Base-by-base conservation (phyloP, 2,113 vertebrate genomes). In the Carassius gibelio region DNA sequence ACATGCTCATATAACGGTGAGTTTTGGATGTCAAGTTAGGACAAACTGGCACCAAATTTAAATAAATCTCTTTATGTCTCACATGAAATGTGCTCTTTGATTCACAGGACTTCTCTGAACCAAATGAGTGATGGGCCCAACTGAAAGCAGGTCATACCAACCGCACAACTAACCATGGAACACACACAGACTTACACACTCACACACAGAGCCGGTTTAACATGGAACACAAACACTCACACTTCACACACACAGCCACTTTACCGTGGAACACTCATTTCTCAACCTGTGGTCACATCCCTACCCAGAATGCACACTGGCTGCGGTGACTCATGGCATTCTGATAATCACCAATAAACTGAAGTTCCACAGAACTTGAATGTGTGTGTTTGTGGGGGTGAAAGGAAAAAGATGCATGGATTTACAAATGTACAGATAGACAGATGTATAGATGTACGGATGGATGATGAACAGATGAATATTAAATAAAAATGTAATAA, bases 111-210 rank as follows among this genome's bases (percentile, higher is more conserved):
- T 72, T 68, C 38, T 30, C 90, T 89, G 91, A 93, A 91, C 91
- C 89, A 93, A 91, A 92, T 87, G 92, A 90, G 86, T 75, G 85
- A 89, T 85, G 90, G 91, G 75, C 26, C 69, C 75, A 89, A 80
- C 72, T 87, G 91, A 93, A 95, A 94, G 84, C 88, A 94, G 94
- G 93, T 93, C 91, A 92, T 78, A 66, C 84, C 87, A 74, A 85
- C 89, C 48, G 42, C 78, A 89, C 72, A 34, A 61, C 83, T 84
- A 87, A 89, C 86, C 86, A 84, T 89, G 88, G 88, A 87, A 81
- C 75, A 89, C 34, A n/a, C 42, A 89, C 9, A 71, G 13, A 81
- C 75, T 71, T 7, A 68, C 90, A 4, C 8, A 87, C 2, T 45
- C 14, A 77, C 68, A 74, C 59, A 68, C 89, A 71, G 68, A 38